phyloP scores from a whole-genome alignment of 2,888 invertebrate genomes.

The Muschampia staudingeri region DNA sequence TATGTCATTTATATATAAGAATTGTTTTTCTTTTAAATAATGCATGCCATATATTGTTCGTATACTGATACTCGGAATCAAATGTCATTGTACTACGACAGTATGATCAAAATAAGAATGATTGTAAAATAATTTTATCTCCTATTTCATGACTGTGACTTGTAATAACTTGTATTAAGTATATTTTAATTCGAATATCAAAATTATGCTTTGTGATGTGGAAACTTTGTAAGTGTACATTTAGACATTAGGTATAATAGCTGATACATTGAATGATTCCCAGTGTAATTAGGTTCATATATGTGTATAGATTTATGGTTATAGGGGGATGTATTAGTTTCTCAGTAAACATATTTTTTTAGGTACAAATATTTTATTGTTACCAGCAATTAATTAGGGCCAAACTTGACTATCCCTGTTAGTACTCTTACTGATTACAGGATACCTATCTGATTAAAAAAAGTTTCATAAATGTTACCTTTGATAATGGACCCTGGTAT shows the following conservation, averaged over 20 bases:
- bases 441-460: constrained; percentile 16
- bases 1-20: too few species aligned
- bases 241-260: constrained; percentile 25
- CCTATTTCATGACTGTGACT: neutral
- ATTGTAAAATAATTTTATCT: neutral
- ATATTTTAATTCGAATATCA: neutral
- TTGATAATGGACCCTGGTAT: constrained; percentile 85
- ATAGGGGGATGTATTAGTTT: constrained; percentile 28
- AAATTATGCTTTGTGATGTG: constrained; percentile 34
- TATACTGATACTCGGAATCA: neutral
- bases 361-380: constrained; percentile 51
- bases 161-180: neutral
- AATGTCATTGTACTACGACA: too few species aligned
- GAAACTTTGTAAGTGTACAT: constrained; percentile 35
- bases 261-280: constrained; percentile 11
- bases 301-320: constrained; percentile 40
- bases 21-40: neutral
- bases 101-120: neutral
- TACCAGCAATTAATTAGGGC: constrained; percentile 26
- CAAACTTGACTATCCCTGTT: constrained; percentile 29
- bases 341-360: constrained; percentile 31
- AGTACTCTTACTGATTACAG: constrained; percentile 18
- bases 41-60: neutral
- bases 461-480: constrained; percentile 79
- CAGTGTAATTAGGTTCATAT: constrained; percentile 21